A percentile compares a stretch with the other conserved stretches of the same genome.
Conservation (phyloP, 2,797 vertebrate species). For the Betta splendens region DNA sequence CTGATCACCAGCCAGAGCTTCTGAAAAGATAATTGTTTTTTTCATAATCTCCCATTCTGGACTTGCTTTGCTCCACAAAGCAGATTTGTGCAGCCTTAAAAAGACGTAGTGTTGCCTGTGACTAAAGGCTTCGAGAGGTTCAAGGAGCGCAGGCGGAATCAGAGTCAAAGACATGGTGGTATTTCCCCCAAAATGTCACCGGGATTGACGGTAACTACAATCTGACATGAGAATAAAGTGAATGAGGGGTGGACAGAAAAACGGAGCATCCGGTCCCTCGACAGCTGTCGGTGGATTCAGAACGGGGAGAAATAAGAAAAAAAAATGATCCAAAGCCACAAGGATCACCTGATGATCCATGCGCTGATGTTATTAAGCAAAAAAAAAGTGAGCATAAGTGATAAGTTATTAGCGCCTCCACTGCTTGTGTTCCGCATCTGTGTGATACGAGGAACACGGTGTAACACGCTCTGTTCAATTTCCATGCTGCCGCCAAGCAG, state of each 20-base stretch:
- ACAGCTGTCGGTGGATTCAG: conserved; percentile 6
- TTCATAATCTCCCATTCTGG: conserved; percentile 11
- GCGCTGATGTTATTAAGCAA: conserved; percentile 10
- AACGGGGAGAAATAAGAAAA: conserved; percentile 23
- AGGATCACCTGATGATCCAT: conserved; percentile 39
- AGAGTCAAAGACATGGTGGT: conserved; percentile 38
- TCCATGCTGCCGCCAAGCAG: conserved; percentile 1
- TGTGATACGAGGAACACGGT: neutral
- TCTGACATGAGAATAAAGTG: conserved; percentile 19
- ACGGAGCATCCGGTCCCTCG: conserved; percentile 25
- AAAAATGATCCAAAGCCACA: conserved; percentile 27
- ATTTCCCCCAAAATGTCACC: conserved; percentile 64
- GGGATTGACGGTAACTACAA: conserved; percentile 49
- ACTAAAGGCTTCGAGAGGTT: neutral
- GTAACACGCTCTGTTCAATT: neutral
- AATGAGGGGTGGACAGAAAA: conserved; percentile 26
- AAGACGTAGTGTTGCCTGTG: neutral
- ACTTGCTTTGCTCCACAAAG: conserved; percentile 1
- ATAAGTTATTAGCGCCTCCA: conserved; percentile 2
- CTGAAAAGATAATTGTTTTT: conserved; percentile 52
- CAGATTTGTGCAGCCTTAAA: neutral
- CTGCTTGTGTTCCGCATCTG: conserved; percentile 10
- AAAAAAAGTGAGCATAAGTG: conserved; percentile 32
- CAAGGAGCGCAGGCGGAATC: conserved; percentile 30
- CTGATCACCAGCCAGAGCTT: conserved; percentile 36